A percentile compares a stretch with the other conserved stretches of the same genome.
phyloP scores from a whole-genome alignment of 2,888 invertebrate species.

The Zele albiditarsus region DNA sequence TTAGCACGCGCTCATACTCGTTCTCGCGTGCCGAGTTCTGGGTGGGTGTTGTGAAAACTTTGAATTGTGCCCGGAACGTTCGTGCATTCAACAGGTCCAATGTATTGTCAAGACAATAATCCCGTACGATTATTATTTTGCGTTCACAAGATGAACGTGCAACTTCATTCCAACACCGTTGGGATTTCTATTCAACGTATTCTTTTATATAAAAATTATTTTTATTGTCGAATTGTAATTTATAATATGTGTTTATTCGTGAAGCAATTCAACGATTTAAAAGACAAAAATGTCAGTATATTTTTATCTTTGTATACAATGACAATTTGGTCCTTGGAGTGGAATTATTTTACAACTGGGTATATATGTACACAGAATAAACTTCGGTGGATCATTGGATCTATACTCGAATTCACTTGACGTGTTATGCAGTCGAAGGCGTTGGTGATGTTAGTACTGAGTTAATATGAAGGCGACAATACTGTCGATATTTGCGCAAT shows the following conservation, averaged over 20 bases:
- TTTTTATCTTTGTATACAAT: not conserved
- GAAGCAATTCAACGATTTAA: not conserved
- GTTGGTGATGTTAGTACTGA: slow-evolving; percentile 71
- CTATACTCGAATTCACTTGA: slow-evolving; percentile 4
- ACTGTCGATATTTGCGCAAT: slow-evolving; percentile 68
- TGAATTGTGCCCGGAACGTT: slow-evolving; percentile 23
- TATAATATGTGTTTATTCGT: slow-evolving; percentile 2
- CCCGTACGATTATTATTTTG: slow-evolving; percentile 5
- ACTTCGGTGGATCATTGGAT: slow-evolving; percentile 23
- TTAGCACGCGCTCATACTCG: not conserved
- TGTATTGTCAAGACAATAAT: slow-evolving; percentile 24
- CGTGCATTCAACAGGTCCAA: slow-evolving; percentile 44
- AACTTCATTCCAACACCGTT: slow-evolving; percentile 5
- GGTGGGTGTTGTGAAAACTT: slow-evolving; percentile 36
- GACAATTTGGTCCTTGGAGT: slow-evolving; percentile 21
- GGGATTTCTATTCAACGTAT: not conserved
- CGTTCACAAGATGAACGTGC: not conserved
- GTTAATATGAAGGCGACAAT: slow-evolving; percentile 65
- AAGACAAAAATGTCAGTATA: not conserved
- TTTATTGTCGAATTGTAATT: not conserved
- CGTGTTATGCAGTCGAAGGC: slow-evolving; percentile 58
- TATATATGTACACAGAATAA: slow-evolving; percentile 25
- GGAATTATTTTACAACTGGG: slow-evolving; percentile 23
- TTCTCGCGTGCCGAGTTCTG: slow-evolving; percentile 15
- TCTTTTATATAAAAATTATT: slow-evolving; percentile 5